Base-by-base conservation (phyloP, 2,113 vertebrate genomes). In the Ctenomys sociabilis region DNA sequence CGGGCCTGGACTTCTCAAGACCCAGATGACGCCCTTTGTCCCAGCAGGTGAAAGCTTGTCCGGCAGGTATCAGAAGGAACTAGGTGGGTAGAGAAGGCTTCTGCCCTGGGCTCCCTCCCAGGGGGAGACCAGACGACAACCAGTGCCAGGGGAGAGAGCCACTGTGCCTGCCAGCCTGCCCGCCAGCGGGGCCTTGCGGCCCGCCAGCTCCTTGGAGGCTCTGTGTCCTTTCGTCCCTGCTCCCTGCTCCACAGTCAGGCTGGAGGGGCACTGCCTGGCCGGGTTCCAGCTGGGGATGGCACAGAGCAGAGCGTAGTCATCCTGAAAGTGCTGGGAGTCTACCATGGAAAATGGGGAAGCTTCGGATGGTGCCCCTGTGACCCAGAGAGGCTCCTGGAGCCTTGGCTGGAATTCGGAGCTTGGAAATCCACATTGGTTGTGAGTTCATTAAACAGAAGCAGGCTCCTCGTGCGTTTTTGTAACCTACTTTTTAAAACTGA, bases 141-240 rank as follows among this genome's bases (percentile, higher is more conserved):
- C 4, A 26, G 0, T 75, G 83, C 70, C 40, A 11, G 61, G 61
- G 59, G 37, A 82, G 32, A 37, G 43, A 40, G 43, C 45, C 59
- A 83, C 49, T 11, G 87, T 77, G 95, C 14, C 90, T 77, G 95
- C 83, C 45, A 10, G 89, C 89, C 17, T 7, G 77, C 85, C 85
- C 0, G 37, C 72, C 85, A 1, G 22, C 12, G 3, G 49, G 7
- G 73, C 90, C 85, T 26, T 2, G 0, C 35, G 2, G 77, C 77
- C 59, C 37, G 85, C 86, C 86, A 30, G 73, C 88, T 85, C 73
- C 85, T 30, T 37, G n/a, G 81, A 24, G 54, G 81, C 35, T 3
- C 40, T 40, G 85, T 1, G 66, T 57, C 24, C 52, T 37, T 57
- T 10, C 49, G 0, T 45, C 45, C 10, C 45, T 12, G 7, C 49